Percentiles rank a stretch among this genome's conserved stretches.
These are phyloP conservation scores for Drosophila cyrtoloma DNA, from an alignment of 2,888 invertebrate genomes.

Conservation along the genomic window DNA sequence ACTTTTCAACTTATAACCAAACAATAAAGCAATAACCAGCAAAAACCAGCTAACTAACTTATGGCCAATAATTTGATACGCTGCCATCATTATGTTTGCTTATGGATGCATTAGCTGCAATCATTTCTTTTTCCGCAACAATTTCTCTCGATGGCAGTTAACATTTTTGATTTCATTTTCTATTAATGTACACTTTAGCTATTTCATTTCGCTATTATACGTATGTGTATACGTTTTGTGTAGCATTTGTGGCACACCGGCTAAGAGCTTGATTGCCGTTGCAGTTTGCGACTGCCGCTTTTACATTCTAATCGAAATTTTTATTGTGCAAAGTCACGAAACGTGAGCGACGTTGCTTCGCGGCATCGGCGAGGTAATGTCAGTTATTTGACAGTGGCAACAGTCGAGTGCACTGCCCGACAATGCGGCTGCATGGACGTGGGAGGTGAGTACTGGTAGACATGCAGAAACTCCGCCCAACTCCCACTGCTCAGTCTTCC, in stretches of 20 bases:
- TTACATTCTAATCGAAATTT: slow-evolving; percentile 81
- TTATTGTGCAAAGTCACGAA: slow-evolving; percentile 78
- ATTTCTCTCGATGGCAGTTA: slow-evolving; percentile 20
- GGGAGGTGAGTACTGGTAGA: slow-evolving; percentile 17
- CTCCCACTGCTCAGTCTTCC: slow-evolving; percentile 13
- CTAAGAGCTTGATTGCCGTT: slow-evolving; percentile 70
- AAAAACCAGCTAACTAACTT: background rate
- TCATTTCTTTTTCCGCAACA: slow-evolving; percentile 24
- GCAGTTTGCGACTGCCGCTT: slow-evolving; percentile 61
- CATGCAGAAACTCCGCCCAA: slow-evolving; percentile 39
- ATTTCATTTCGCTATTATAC: slow-evolving; percentile 51
- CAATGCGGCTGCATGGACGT: background rate
- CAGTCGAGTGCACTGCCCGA: slow-evolving; percentile 71
- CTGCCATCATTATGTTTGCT: background rate
- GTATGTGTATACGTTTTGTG: slow-evolving; percentile 16
- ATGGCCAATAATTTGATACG: background rate
- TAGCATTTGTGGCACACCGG: slow-evolving; percentile 44
- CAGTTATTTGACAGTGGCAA: slow-evolving; percentile 78
- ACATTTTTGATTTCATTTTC: slow-evolving; percentile 73
- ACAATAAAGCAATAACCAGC: background rate
- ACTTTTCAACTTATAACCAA: background rate
- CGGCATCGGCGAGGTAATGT: slow-evolving; percentile 66
- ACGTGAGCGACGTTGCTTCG: slow-evolving; percentile 59
- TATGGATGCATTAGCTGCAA: slow-evolving; percentile 11
- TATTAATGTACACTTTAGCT: slow-evolving; percentile 78